Base-by-base conservation (phyloP, 1,140 invertebrate genomes). In the Pseudomyrmex dendroicus region DNA sequence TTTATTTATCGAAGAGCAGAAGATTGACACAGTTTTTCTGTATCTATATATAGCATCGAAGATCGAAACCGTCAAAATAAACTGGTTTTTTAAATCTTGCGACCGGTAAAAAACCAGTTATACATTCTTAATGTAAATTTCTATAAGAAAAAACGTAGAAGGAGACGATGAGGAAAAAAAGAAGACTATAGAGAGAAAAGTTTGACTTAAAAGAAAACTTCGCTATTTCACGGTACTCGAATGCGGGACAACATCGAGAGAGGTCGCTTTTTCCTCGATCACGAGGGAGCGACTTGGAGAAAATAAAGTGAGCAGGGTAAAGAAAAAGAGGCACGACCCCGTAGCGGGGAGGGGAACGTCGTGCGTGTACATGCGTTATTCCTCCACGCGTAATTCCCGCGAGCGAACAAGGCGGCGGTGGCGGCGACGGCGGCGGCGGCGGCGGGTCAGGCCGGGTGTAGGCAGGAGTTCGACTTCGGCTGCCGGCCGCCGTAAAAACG, bases 401-500 rank as follows among this genome's bases (percentile, higher is more conserved):
- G 76, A 84, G 68, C 61, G 73, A 85, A 57, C 35, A 72, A 74
- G 72, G 44, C 63, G 67, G 86, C 91, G 88, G 35, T 35, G 4
- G 35, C 35, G 35, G 35, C 35, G 35, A 35, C 35, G 35, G 35
- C 35, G 35, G 35, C 35, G 35, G 35, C 35, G 35, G 35, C 35
- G 35, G 35, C 35, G 91, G 92, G 92, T 92, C 92, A 93, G 91
- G 82, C 77, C 67, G 89, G 87, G 88, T 80, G 76, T 90, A 89
- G 84, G 90, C 90, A 91, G 90, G 89, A 91, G 91, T 93, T 92
- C 89, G 92, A 92, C 90, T 92, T 92, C 84, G 92, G 93, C 92
- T 94, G 94, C 93, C 88, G 93, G 92, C 90, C 92, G 93, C 91
- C 93, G 92, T 94, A 94, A 94, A 94, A 94, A 94, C 92, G 94